Evolutionary conservation across 2,888 invertebrate species (phyloP).

Genomic region (Thera britannica): DNA sequence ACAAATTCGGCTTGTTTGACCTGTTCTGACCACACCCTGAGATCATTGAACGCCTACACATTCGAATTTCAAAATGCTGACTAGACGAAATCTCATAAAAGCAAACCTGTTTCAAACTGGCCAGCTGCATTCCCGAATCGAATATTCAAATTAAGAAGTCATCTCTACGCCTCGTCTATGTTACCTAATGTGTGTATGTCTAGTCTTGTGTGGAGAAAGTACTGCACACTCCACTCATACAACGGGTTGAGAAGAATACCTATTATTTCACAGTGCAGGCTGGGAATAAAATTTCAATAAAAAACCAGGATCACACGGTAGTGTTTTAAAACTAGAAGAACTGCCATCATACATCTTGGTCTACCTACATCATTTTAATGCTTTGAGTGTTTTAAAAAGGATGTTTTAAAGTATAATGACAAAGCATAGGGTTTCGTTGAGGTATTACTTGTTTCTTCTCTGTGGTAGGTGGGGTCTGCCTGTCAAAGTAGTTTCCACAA

Average conservation of each 20-base stretch:
- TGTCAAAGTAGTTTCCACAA: too few relatives aligned
- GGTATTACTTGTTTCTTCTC: too few relatives aligned
- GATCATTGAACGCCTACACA: conserved; percentile 30
- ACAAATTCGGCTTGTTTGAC: neutral
- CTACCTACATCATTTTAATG: too few relatives aligned
- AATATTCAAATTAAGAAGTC: conserved; percentile 40
- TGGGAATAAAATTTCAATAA: neutral
- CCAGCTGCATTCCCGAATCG: conserved; percentile 37
- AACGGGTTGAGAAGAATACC: too few relatives aligned
- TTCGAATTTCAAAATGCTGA: conserved; percentile 37
- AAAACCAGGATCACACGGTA: neutral
- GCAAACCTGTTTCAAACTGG: conserved; percentile 38
- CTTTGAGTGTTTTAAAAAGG: too few relatives aligned
- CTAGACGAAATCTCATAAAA: conserved; percentile 37
- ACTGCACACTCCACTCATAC: neutral
- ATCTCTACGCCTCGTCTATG: conserved; percentile 19
- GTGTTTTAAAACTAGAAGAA: too few relatives aligned
- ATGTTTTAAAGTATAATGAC: too few relatives aligned
- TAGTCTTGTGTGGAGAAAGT: conserved; percentile 3
- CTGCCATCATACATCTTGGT: too few relatives aligned
- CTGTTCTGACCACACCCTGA: conserved; percentile 18
- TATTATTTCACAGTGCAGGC: neutral
- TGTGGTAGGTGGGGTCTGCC: too few relatives aligned
- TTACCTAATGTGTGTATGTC: neutral
- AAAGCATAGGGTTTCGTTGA: too few relatives aligned